Conservation (phyloP, 2,797 vertebrate species). For the Zenarchopterus dispar region DNA sequence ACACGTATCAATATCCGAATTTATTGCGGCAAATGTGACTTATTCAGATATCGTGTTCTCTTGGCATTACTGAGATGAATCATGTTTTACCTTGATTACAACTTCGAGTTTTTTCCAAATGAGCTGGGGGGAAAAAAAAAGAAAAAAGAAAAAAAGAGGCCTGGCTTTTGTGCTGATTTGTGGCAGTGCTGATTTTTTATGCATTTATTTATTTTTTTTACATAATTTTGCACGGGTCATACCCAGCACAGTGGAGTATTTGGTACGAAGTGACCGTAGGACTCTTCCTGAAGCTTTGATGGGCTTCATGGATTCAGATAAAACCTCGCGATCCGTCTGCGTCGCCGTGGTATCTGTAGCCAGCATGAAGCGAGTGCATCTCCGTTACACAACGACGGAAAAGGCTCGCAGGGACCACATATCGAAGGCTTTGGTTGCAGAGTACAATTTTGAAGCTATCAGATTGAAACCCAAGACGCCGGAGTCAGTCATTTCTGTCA, state of each 20-base stretch:
- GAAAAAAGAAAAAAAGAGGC: not conserved
- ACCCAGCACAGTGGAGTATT: constrained; percentile 36
- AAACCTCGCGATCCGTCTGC: constrained; percentile 41
- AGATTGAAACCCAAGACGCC: constrained; percentile 80
- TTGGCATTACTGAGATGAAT: constrained; percentile 32
- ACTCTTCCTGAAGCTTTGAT: constrained; percentile 43
- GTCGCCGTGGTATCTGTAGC: constrained; percentile 60
- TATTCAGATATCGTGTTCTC: constrained; percentile 56
- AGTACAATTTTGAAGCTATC: constrained; percentile 77
- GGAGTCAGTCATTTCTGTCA: constrained; percentile 70
- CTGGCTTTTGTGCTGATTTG: constrained; percentile 32
- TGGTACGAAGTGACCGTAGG: constrained; percentile 48
- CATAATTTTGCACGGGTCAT: constrained; percentile 24
- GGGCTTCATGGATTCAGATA: constrained; percentile 47
- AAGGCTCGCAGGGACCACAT: constrained; percentile 44
- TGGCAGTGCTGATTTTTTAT: constrained; percentile 29
- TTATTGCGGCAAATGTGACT: constrained; percentile 54
- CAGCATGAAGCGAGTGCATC: constrained; percentile 55
- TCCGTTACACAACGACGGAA: constrained; percentile 66
- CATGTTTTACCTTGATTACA: constrained; percentile 37
- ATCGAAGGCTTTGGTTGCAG: constrained; percentile 73
- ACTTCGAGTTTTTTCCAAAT: constrained; percentile 12
- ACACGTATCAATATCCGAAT: constrained; percentile 63
- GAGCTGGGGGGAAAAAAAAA: constrained; percentile 12
- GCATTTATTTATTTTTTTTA: constrained; percentile 32